phyloP scores from a whole-genome alignment of 2,113 vertebrate species.

The Theristicus caerulescens region DNA sequence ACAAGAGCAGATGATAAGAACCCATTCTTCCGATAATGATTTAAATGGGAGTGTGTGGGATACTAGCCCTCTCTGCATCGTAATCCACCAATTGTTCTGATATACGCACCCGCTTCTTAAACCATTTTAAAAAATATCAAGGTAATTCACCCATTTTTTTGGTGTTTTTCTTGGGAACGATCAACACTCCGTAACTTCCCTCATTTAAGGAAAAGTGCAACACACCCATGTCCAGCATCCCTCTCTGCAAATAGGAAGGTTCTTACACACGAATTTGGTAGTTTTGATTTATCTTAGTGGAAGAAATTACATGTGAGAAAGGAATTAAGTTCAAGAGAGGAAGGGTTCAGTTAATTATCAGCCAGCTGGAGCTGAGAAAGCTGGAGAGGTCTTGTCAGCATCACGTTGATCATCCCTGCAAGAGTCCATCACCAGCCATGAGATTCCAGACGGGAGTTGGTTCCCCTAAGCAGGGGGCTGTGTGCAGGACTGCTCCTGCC shows the following conservation, averaged over 20 bases:
- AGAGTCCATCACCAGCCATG: accelerated
- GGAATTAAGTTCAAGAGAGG: not conserved
- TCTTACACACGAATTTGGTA: not conserved
- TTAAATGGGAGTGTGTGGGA: not conserved
- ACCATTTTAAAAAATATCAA: not conserved
- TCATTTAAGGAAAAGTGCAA: not conserved
- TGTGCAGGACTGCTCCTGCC: not conserved
- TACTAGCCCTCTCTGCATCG: not conserved
- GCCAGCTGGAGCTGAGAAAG: not conserved
- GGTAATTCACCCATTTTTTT: not conserved
- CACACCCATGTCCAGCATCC: not conserved
- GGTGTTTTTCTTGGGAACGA: not conserved
- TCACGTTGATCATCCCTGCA: accelerated
- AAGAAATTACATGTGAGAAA: not conserved
- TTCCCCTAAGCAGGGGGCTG: not conserved
- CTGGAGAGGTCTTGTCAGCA: not conserved
- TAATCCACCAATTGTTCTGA: not conserved
- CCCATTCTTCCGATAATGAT: not conserved
- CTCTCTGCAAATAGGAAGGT: not conserved
- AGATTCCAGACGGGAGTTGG: accelerated
- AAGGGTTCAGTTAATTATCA: accelerated
- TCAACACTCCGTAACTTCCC: accelerated
- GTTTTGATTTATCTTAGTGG: not conserved
- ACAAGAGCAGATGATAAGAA: not conserved
- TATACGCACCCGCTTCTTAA: not conserved